Base-by-base conservation (phyloP, 2,888 invertebrate species). In the Hirudinaria manillensis region DNA sequence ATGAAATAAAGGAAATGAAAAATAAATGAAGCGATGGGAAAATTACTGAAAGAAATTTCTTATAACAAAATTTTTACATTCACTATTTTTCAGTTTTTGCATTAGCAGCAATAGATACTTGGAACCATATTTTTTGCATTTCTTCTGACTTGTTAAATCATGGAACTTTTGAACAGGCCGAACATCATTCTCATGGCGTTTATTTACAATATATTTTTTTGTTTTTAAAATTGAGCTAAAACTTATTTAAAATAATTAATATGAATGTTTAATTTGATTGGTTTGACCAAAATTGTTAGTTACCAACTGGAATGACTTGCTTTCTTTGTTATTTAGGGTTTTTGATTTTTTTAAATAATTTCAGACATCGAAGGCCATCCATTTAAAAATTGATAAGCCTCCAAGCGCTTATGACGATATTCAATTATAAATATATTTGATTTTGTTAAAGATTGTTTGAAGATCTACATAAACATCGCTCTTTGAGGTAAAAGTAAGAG, bases 1-100 rank as follows among this genome's bases (percentile, higher is more conserved):
- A 83, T 55, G 80, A 82, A 70, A 81, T 81, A 2, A 29, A 34
- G 2, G 68, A 68, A 68, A 68, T 68, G 68, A 68, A 68, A 68
- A 68, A 68, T 19, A 68, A 34, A 68, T 68, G 16, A 32, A 61
- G 53, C 13, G 13, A 53, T 21, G 13, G 53, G 21, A 53, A 53
- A 16, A 53, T 53, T 53, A 53, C 21, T 16, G 21, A 16, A 16
- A 16, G 21, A 53, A 53, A 53, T 16, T 21, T 16, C 53, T 53
- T 16, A 53, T 16, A 21, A 16, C 13, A 53, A 16, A 53, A 53
- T 53, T 53, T 53, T 53, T 53, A 16, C 53, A 16, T 53, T 16
- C 53, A n/a, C n/a, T n/a, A n/a, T n/a, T n/a, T n/a, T n/a, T n/a
- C n/a, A n/a, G n/a, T n/a, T n/a, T n/a, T n/a, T n/a, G n/a, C n/a